Evolutionary conservation across 1,140 invertebrate species (phyloP).

Genomic region (Onthophagus taurus): DNA sequence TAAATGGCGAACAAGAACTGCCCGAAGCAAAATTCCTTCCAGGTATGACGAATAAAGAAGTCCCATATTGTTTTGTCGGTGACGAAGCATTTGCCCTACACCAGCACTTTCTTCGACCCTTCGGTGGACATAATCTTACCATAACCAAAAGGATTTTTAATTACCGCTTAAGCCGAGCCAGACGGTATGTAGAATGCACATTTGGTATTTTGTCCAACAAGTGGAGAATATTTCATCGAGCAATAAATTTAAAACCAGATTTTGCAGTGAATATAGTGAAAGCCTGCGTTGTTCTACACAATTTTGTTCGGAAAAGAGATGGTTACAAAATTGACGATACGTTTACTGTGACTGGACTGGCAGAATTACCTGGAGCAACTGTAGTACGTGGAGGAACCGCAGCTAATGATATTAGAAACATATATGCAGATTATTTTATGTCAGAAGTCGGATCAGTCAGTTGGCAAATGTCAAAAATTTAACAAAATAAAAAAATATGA

Average conservation of each 20-base stretch:
- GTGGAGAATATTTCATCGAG: no score
- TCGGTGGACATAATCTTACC: constrained; percentile 12
- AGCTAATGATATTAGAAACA: no score
- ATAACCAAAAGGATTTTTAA: constrained; percentile 27
- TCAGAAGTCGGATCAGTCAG: no score
- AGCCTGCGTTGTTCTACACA: no score
- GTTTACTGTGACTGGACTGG: constrained; percentile 16
- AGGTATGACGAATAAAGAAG: constrained; percentile 26
- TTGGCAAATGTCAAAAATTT: no score
- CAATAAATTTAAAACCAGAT: constrained; percentile 26
- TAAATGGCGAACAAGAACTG: not conserved
- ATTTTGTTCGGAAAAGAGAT: constrained; percentile 31
- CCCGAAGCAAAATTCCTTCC: not conserved
- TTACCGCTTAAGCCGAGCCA: constrained; percentile 32
- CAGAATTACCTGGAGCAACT: constrained; percentile 13
- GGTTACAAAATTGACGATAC: constrained; percentile 23
- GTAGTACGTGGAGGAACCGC: no score
- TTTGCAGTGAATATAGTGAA: constrained; percentile 30
- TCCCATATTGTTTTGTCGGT: constrained; percentile 10
- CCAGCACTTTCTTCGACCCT: constrained; percentile 4
- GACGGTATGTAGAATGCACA: constrained; percentile 38
- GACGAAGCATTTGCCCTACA: constrained; percentile 14
- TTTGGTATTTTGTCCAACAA: no score
- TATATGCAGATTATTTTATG: no score
- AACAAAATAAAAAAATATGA: no score